Evolutionary conservation across 2,888 invertebrate genomes (phyloP).

Genomic region (Autographa gamma): DNA sequence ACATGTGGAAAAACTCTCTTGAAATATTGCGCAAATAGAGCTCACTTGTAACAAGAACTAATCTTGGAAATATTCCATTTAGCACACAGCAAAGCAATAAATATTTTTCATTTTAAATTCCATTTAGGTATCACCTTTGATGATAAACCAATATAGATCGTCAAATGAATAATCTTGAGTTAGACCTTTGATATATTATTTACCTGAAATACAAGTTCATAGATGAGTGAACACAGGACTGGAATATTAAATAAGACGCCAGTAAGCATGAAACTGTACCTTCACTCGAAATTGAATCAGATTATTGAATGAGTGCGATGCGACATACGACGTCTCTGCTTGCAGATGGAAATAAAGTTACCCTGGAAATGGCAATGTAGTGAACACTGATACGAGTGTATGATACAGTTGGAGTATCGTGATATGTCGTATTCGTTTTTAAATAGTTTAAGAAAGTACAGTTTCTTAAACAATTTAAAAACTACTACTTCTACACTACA

Average conservation of each 20-base stretch:
- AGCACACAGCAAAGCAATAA: background rate
- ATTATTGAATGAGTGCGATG: conserved; percentile 82
- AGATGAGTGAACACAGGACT: conserved; percentile 68
- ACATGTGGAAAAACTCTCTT: no score
- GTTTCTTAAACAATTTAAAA: no score
- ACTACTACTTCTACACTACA: no score
- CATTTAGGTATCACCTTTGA: background rate
- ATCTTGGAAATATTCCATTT: background rate
- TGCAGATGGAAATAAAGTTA: conserved; percentile 47
- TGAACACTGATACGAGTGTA: background rate
- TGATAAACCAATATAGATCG: conserved; percentile 16
- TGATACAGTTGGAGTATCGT: background rate
- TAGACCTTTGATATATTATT: conserved; percentile 55
- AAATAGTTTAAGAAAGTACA: no score
- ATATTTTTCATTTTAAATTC: conserved; percentile 11
- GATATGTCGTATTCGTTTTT: background rate
- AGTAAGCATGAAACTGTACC: conserved; percentile 81
- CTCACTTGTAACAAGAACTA: background rate
- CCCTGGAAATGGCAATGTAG: conserved; percentile 36
- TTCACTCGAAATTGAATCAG: conserved; percentile 79
- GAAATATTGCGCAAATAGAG: background rate
- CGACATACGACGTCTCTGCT: conserved; percentile 72
- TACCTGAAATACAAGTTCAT: conserved; percentile 59
- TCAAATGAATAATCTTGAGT: conserved; percentile 23
- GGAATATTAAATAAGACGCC: conserved; percentile 82